phyloP scores from a whole-genome alignment of 2,113 vertebrate genomes.

The Peromyscus maniculatus region DNA sequence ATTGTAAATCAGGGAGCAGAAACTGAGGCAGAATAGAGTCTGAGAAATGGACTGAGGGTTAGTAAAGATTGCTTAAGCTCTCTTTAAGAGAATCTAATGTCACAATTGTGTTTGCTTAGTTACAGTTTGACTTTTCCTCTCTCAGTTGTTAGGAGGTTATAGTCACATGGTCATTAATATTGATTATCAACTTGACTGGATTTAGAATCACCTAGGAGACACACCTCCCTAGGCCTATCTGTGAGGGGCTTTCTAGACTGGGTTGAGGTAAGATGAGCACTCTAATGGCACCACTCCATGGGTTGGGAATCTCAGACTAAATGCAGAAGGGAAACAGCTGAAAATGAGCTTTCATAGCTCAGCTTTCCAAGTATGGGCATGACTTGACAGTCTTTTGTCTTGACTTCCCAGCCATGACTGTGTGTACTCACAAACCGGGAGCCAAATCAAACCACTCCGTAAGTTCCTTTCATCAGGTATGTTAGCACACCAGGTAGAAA shows the following conservation, averaged over 20 bases:
- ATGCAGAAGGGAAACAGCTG: not conserved
- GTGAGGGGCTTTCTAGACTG: not conserved
- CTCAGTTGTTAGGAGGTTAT: not conserved
- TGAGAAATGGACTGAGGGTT: not conserved
- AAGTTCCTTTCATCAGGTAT: not conserved
- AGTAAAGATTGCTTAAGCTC: not conserved
- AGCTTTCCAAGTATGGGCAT: too few relatives aligned
- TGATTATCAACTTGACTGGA: not conserved
- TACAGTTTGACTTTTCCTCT: not conserved
- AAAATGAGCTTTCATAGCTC: not conserved
- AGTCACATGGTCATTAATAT: not conserved
- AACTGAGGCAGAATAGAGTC: not conserved
- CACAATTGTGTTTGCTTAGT: not conserved
- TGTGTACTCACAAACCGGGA: not conserved
- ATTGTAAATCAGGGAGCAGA: not conserved
- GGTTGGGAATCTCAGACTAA: not conserved
- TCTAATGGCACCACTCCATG: not conserved
- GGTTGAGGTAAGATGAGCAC: not conserved
- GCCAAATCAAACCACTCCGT: not conserved
- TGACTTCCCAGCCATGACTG: not conserved
- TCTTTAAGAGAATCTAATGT: slow-evolving; percentile 15
- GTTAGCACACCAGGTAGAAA: not conserved
- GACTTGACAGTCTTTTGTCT: not conserved
- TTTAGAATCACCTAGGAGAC: not conserved
- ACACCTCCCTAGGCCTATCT: not conserved